Base-by-base conservation (phyloP, 2,797 vertebrate species). In the Echiichthys vipera region DNA sequence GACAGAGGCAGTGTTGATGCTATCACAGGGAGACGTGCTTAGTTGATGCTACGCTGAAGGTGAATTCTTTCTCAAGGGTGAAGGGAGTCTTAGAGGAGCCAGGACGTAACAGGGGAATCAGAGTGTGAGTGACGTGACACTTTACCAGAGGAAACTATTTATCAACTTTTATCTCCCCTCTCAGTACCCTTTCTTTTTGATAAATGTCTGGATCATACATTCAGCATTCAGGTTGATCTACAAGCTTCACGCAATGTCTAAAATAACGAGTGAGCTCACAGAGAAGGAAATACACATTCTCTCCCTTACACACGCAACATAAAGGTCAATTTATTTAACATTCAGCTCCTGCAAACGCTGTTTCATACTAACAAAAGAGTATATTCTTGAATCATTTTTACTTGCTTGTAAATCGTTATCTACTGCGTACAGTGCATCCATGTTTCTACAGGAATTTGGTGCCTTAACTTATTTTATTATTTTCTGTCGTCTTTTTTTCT, bases 261-360 rank as follows among this genome's bases (percentile, higher is more conserved):
- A 57, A 65, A 49, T 14, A 58, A 20, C 5, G 1, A 2, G 37
- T 17, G 36, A 58, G 15, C 15, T 50, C 25, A 37, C n/a, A n/a
- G 25, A 37, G 20, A 17, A 59, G 29, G 11, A 56, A 65, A 53
- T 29, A 11, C 2, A 63, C 10, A 62, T 25, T 18, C 2, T 45
- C 20, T 63, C 0, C 0, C 20, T n/a, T n/a, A n/a, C 24, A 46
- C 46, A 20, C 27, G 24, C 25, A 7, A 7, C 7, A 49, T 43
- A 18, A 67, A 83, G 59, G 59, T 68, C 70, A 58, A 6, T 80
- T 59, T 71, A 77, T 79, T n/a, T 34, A 67, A 43, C 51, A 54
- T 12, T 64, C 39, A 17, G 14, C 25, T 71, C 66, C 17, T 51
- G 22, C 37, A 30, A 54, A 59, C 36, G 5, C 12, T 12, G 45